A percentile compares a stretch with the other conserved stretches of the same genome.
These are phyloP conservation scores for Apamea monoglypha DNA, from an alignment of 2,888 invertebrate genomes.

Conservation along the genomic window DNA sequence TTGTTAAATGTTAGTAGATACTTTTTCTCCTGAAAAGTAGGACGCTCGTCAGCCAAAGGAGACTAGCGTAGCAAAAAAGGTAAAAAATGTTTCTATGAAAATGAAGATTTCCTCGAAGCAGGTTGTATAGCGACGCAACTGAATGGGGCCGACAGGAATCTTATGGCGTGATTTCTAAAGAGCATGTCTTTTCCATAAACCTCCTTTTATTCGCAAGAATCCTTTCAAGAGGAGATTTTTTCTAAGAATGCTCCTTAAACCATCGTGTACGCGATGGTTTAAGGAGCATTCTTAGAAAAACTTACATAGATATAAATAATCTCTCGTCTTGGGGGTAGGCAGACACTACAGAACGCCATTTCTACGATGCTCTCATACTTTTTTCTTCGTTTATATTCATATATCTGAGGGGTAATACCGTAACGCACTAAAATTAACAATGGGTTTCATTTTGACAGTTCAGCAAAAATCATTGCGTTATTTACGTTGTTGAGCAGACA, in stretches of 20 bases:
- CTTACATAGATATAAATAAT: not conserved
- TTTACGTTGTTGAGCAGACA: too few species aligned
- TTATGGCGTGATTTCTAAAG: slow-evolving; percentile 6
- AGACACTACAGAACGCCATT: not conserved
- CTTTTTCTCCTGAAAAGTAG: slow-evolving; percentile 8
- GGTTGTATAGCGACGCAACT: not conserved
- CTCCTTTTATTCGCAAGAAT: not conserved
- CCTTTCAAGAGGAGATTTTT: not conserved
- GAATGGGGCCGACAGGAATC: slow-evolving; percentile 11
- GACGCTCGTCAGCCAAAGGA: not conserved
- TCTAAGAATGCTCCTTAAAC: too few species aligned
- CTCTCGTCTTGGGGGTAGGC: not conserved
- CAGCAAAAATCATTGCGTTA: too few species aligned
- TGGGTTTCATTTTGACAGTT: too few species aligned
- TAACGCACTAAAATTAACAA: too few species aligned
- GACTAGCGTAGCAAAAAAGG: not conserved
- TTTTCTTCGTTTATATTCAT: not conserved
- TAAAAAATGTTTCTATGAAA: slow-evolving; percentile 12
- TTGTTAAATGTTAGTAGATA: not conserved
- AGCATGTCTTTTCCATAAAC: not conserved
- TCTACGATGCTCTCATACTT: not conserved
- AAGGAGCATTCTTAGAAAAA: not conserved
- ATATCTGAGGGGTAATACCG: not conserved
- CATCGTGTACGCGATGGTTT: not conserved
- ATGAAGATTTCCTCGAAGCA: not conserved